These are phyloP conservation scores for Bubo scandiacus DNA, from an alignment of 2,113 vertebrate genomes.

Conservation along the genomic window DNA sequence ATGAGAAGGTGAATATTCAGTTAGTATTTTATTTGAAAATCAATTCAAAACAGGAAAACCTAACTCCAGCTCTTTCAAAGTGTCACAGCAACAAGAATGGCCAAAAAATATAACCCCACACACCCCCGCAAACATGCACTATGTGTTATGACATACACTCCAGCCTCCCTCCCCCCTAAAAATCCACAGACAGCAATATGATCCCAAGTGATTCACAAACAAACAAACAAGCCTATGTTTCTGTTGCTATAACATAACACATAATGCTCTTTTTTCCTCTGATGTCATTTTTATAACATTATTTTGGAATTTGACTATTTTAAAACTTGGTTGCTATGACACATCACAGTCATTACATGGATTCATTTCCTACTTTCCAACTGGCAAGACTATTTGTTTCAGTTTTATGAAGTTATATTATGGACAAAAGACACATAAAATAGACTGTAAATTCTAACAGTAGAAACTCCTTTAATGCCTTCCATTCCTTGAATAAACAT, in stretches of 20 bases:
- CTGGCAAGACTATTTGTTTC: conserved; percentile 11
- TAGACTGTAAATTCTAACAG: background rate
- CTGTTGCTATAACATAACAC: conserved; percentile 6
- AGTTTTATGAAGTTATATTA: conserved; percentile 27
- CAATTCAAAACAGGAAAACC: background rate
- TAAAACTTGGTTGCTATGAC: conserved; percentile 40
- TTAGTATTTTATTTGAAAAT: background rate
- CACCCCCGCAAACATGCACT: rapidly evolving
- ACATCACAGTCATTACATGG: background rate
- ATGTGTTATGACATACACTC: background rate
- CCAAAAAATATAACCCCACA: background rate
- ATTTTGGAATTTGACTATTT: conserved; percentile 42
- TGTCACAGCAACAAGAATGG: background rate
- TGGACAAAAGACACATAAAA: conserved; percentile 18
- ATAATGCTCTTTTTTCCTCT: background rate
- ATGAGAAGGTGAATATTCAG: background rate
- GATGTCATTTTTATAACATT: conserved; percentile 26
- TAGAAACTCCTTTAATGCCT: background rate
- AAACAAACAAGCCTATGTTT: background rate
- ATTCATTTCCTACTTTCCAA: conserved; percentile 41
- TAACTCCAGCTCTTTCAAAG: background rate
- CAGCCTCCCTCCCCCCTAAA: background rate
- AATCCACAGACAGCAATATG: background rate
- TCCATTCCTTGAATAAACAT: background rate
- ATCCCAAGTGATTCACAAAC: conserved; percentile 11